phyloP scores from a whole-genome alignment of 2,797 vertebrate genomes.

The Nasua narica region DNA sequence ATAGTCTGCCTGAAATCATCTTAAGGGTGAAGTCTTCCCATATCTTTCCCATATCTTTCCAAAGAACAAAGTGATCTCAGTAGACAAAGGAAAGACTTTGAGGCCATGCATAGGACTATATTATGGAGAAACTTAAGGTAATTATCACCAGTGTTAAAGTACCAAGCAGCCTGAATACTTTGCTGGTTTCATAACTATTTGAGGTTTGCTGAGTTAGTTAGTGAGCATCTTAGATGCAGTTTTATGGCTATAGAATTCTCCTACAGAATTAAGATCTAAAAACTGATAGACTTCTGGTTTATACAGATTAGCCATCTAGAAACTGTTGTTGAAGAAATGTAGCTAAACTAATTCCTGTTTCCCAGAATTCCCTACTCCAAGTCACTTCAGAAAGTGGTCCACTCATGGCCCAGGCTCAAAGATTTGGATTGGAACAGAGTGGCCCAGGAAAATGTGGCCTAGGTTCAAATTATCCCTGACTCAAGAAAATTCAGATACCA shows the following conservation, averaged over 20 bases:
- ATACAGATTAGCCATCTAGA: background rate
- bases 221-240: background rate
- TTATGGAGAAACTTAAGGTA: constrained; percentile 23
- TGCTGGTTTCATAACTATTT: background rate
- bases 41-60: background rate
- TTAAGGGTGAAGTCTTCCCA: background rate
- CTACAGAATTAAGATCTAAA: constrained; percentile 38
- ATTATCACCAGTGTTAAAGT: constrained; percentile 10
- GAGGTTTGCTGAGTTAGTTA: constrained; percentile 5
- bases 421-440: background rate
- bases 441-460: background rate
- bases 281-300: constrained; percentile 27
- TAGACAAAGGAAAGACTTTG: background rate
- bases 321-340: constrained; percentile 34
- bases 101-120: background rate
- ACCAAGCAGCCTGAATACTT: background rate
- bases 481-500: background rate
- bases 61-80: constrained; percentile 4
- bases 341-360: background rate
- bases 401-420: background rate
- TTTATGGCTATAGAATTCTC: constrained; percentile 21
- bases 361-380: background rate
- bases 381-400: constrained; percentile 14
- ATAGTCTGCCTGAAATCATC: constrained; percentile 18
- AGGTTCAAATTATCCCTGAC: background rate